Conservation (phyloP, 2,888 invertebrate genomes). For the Baronia brevicornis region DNA sequence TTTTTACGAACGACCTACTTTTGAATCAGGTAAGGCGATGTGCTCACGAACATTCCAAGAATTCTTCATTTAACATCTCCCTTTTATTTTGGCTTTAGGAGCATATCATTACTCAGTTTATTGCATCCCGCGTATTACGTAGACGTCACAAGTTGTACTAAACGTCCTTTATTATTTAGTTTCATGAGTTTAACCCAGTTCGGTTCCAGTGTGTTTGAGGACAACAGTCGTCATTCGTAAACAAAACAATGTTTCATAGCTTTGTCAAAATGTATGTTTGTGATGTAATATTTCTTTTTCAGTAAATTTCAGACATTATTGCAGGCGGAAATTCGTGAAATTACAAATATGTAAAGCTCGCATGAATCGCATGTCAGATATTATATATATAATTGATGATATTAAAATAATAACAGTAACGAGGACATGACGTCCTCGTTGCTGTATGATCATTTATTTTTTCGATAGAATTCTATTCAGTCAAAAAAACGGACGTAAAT, state of each 20-base stretch:
- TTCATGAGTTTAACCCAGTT: conserved; percentile 13
- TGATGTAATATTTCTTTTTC: background rate
- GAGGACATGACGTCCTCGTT: no score
- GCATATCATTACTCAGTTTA: conserved; percentile 3
- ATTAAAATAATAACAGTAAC: no score
- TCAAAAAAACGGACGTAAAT: no score
- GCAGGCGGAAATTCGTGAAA: no score
- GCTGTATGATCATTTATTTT: no score
- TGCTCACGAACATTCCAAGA: background rate
- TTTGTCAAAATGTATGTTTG: conserved; percentile 5
- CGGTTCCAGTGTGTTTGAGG: conserved; percentile 5
- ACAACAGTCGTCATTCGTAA: conserved; percentile 2
- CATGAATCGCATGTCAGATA: no score
- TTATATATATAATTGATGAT: no score
- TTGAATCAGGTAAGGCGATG: conserved; percentile 4
- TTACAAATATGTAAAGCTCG: no score
- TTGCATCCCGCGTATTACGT: conserved; percentile 4
- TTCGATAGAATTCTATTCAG: no score
- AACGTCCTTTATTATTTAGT: conserved; percentile 13
- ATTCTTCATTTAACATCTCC: background rate
- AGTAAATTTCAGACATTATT: background rate
- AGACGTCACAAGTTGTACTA: conserved; percentile 4
- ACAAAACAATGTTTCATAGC: conserved; percentile 7
- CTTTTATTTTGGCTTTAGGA: conserved; percentile 4
- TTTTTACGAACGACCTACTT: conserved; percentile 1